phyloP scores from a whole-genome alignment of 1,140 invertebrate genomes.

The Lasaia peninsularis region DNA sequence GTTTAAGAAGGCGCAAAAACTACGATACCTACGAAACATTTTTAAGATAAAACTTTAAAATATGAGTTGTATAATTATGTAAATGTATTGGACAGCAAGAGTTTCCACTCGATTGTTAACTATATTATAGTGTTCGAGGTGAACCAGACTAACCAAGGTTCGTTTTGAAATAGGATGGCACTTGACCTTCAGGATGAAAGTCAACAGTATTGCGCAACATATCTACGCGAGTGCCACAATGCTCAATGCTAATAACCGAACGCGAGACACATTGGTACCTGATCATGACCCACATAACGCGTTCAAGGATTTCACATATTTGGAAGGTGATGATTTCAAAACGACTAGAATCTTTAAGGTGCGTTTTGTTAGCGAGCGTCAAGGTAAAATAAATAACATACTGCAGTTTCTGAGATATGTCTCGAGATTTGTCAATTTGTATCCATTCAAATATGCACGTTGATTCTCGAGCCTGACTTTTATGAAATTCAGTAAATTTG shows the following conservation, averaged over 20 bases:
- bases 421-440: slow-evolving; percentile 14
- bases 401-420: slow-evolving; percentile 15
- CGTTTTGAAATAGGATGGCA: slow-evolving; percentile 76
- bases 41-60: slow-evolving; percentile 16
- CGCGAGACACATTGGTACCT: slow-evolving; percentile 66
- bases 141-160: slow-evolving; percentile 69
- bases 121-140: slow-evolving; percentile 55
- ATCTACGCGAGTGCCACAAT: slow-evolving; percentile 50
- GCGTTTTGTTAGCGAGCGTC: slow-evolving; percentile 57
- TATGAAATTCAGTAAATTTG: no score
- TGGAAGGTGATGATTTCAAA: slow-evolving; percentile 73
- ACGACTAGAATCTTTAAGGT: slow-evolving; percentile 64
- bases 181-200: slow-evolving; percentile 77
- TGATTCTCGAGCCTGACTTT: neutral
- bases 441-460: neutral
- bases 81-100: slow-evolving; percentile 16
- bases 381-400: slow-evolving; percentile 33
- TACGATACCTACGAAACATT: neutral
- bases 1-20: slow-evolving; percentile 4
- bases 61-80: slow-evolving; percentile 10
- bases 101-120: slow-evolving; percentile 40
- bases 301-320: slow-evolving; percentile 77
- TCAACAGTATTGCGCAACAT: slow-evolving; percentile 71
- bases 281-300: slow-evolving; percentile 71
- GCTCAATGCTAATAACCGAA: slow-evolving; percentile 69